Conservation (phyloP, 2,113 vertebrate genomes). For the Polypterus senegalus region DNA sequence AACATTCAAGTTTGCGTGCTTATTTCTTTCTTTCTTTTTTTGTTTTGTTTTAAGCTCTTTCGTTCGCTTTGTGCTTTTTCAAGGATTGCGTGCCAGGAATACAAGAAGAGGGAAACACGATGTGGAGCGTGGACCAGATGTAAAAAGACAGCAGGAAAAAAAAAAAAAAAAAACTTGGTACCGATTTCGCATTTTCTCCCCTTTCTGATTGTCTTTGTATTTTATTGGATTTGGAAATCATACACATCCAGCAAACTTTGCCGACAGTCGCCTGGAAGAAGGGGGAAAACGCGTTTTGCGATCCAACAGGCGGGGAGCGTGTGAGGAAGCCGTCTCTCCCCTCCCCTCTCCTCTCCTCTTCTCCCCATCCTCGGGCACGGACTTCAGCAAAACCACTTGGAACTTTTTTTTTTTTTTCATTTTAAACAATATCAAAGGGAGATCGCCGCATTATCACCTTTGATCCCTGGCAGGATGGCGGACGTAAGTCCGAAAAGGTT, state of each 20-base stretch:
- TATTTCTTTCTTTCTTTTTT: not conserved
- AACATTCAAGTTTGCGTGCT: not conserved
- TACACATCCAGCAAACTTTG: not conserved
- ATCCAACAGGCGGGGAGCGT: not conserved
- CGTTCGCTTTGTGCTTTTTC: not conserved
- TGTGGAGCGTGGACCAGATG: not conserved
- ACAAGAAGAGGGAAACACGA: not conserved
- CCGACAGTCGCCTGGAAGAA: not conserved
- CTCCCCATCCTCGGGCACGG: too few species aligned
- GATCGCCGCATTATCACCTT: slow-evolving; percentile 5
- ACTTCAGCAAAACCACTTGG: too few species aligned
- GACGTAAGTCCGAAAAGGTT: slow-evolving; percentile 26
- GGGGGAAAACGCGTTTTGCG: not conserved
- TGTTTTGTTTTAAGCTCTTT: not conserved
- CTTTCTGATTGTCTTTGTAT: not conserved
- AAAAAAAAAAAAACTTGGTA: not conserved
- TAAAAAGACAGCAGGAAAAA: not conserved
- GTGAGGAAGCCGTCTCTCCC: not conserved
- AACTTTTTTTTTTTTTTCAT: not conserved
- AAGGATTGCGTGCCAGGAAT: too few species aligned
- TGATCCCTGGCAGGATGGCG: slow-evolving; percentile 26
- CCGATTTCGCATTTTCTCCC: not conserved
- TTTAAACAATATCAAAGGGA: not conserved
- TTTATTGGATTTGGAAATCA: not conserved
- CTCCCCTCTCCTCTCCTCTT: too few species aligned